Evolutionary conservation across 2,888 invertebrate genomes (phyloP), one percentile per base, ranked within the genome.

Genomic region (Polyommatus iphigenia): DNA sequence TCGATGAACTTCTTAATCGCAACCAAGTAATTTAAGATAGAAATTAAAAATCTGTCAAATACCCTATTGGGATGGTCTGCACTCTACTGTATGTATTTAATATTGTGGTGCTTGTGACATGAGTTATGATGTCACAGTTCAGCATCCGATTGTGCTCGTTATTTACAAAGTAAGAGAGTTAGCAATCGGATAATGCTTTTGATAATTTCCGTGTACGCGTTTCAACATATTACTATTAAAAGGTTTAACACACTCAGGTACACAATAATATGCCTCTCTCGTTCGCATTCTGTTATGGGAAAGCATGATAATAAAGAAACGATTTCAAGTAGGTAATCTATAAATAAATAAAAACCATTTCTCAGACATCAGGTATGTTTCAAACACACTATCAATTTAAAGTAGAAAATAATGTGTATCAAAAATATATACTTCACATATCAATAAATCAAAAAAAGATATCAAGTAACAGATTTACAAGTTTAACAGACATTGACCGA

Each of bases 381-480:
- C 36, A 36, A 36, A 36, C 36, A 36, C 36, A 36, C 6, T 36
- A 6, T n/a, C 0, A 46, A 46, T 46, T 13, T 46, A 46, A 2
- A 57, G n/a, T 36, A 32, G 36, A 36, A 36, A 36, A 36, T 36
- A 36, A 6, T 36, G 6, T 36, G 36, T 36, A 6, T 6, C 36
- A 6, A n/a, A n/a, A n/a, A n/a, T n/a, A 36, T 24, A 36, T 36
- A 36, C 5, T 36, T 36, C n/a, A n/a, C 0, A 36, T 54, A 15
- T 24, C 24, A 24, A n/a, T n/a, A n/a, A n/a, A n/a, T n/a, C n/a
- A n/a, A n/a, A n/a, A n/a, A n/a, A n/a, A n/a, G n/a, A n/a, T n/a
- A n/a, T n/a, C n/a, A n/a, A n/a, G 67, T 32, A 67, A 67, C 67
- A 67, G 67, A 67, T 67, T 32, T 4, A 29, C 67, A 32, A 67